Percentiles rank a stretch among this genome's conserved stretches.
Evolutionary conservation across 1,140 invertebrate genomes (phyloP).

Genomic region (Lysiphlebus fabarum): DNA sequence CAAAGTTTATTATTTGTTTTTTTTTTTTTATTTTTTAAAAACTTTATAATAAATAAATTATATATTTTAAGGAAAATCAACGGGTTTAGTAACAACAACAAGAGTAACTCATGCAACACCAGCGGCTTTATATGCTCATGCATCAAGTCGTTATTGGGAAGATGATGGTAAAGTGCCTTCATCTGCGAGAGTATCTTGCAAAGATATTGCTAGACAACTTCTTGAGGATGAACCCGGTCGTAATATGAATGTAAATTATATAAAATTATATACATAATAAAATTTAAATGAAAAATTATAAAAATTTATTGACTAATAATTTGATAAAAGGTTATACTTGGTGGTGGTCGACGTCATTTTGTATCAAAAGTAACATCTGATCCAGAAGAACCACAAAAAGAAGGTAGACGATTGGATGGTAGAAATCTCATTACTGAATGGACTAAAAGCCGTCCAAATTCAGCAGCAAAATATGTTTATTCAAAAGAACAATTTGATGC

Average conservation of each 20-base stretch:
- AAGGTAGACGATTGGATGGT: slow-evolving; percentile 64
- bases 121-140: slow-evolving; percentile 76
- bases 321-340: slow-evolving; percentile 64
- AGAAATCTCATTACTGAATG: slow-evolving; percentile 72
- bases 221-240: slow-evolving; percentile 69
- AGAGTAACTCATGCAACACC: slow-evolving; percentile 79
- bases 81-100: slow-evolving; percentile 74
- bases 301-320: neutral
- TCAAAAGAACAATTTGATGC: slow-evolving; percentile 64
- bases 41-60: neutral
- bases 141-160: slow-evolving; percentile 76
- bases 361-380: slow-evolving; percentile 61
- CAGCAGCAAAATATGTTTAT: slow-evolving; percentile 62
- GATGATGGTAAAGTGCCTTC: slow-evolving; percentile 65
- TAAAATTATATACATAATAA: neutral
- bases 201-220: slow-evolving; percentile 75
- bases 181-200: slow-evolving; percentile 56
- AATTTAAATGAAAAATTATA: neutral
- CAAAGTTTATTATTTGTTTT: too few species aligned
- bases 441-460: slow-evolving; percentile 60
- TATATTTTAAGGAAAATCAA: slow-evolving; percentile 53
- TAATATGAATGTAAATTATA: slow-evolving; percentile 61
- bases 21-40: neutral
- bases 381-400: slow-evolving; percentile 59
- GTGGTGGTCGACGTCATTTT: slow-evolving; percentile 71